These are phyloP conservation scores for Styela clava DNA, from an alignment of 23 tunicate species.

Conservation along the genomic window DNA sequence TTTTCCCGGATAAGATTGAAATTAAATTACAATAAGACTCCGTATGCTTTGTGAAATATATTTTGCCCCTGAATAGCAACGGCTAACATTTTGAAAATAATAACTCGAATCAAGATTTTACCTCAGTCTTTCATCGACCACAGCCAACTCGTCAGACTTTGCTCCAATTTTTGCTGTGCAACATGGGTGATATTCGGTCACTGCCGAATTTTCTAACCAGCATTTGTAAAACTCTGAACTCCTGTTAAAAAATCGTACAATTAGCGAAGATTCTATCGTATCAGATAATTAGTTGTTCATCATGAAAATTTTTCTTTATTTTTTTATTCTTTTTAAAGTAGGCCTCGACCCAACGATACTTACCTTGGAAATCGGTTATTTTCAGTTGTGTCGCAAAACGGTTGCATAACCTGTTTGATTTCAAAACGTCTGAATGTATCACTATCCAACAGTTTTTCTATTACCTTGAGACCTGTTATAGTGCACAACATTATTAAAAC, in stretches of 20 bases:
- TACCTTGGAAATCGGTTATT: slow-evolving; percentile 24
- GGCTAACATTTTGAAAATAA: no score
- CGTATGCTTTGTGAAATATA: no score
- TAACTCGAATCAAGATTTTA: not conserved
- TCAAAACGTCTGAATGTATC: not conserved
- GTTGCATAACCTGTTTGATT: slow-evolving; percentile 9
- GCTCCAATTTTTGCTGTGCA: slow-evolving; percentile 69
- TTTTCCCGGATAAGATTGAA: no score
- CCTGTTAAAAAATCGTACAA: slow-evolving; percentile 5
- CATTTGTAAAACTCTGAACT: slow-evolving; percentile 32
- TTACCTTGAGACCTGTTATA: not conserved
- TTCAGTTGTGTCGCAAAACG: slow-evolving; percentile 7
- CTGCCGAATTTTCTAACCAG: not conserved
- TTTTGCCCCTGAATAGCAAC: no score
- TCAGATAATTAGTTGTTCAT: no score
- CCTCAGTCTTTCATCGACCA: slow-evolving; percentile 49
- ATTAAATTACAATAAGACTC: no score
- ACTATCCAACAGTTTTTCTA: slow-evolving; percentile 3
- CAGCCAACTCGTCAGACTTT: slow-evolving; percentile 43
- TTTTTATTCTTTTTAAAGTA: no score
- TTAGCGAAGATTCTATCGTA: not conserved
- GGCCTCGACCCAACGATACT: no score
- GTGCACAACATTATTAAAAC: no score
- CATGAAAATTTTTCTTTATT: no score
- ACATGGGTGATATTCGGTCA: slow-evolving; percentile 50